Evolutionary conservation across 2,797 vertebrate genomes (phyloP), one percentile per base, ranked within the genome.

Genomic region (Rhinoraja longicauda): DNA sequence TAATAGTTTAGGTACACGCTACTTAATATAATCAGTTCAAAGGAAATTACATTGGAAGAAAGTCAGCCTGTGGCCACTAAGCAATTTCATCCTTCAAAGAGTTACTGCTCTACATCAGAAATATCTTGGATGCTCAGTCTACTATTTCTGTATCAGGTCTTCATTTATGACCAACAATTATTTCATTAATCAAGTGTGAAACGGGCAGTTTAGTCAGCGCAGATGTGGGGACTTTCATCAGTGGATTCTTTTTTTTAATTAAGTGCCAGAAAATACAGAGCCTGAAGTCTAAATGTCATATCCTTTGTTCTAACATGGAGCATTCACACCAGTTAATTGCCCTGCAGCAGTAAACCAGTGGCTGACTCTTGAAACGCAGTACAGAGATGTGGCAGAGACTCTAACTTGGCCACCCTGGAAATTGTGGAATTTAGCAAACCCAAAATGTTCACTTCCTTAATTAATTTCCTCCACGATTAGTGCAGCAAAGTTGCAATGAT

Each of bases 11-110:
- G 90, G 45, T 92, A 92, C 67, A 92, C 15, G 39, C 17, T 73
- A 75, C 90, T 75, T 92, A 92, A 29, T 75, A 92, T 53, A 92
- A 92, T 92, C 90, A 57, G 90, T 92, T 92, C 70, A 75, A 75
- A 53, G 10, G 70, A 73, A 92, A 73, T n/a, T 53, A 75, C 29
- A 73, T 24, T 92, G 90, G 39, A n/a, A 73, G 90, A 92, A 75
- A 92, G 70, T 9, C 4, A 75, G 45, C 70, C 70, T 29, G 13
- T 73, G 75, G 26, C 70, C 70, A 39, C 24, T 17, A 53, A 75
- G 90, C 15, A 75, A 92, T 75, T 39, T 75, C 70, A 92, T n/a
- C 70, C 39, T 92, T 73, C 32, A 75, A 75, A 92, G 36, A 19
- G 64, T 90, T 70, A 90, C 86, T 70, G 86, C 64, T 19, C 36